A percentile compares a stretch with the other conserved stretches of the same genome.
phyloP scores from a whole-genome alignment of 2,113 vertebrate genomes.

The Aramus guarauna region DNA sequence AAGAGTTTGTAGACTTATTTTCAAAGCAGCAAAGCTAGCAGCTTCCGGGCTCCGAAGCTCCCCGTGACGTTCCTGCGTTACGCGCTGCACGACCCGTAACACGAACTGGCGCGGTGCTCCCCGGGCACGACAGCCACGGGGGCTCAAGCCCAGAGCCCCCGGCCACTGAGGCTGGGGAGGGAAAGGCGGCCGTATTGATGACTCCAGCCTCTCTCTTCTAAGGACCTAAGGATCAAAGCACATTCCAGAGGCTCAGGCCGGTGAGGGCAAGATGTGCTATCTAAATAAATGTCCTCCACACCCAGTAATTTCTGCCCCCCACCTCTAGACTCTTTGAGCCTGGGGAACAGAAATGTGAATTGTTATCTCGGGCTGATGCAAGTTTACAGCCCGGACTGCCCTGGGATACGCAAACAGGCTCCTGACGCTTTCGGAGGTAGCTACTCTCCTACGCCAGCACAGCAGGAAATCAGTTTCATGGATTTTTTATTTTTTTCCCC shows the following conservation, averaged over 20 bases:
- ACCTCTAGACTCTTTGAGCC: background rate
- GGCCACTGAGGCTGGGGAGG: background rate
- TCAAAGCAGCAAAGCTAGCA: background rate
- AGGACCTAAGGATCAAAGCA: background rate
- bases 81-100: rapidly evolving
- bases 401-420: background rate
- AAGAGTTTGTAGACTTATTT: background rate
- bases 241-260: background rate
- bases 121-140: background rate
- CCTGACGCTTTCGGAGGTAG: background rate
- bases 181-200: background rate
- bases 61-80: too few species aligned
- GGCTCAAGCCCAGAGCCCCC: background rate
- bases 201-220: background rate
- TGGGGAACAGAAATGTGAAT: background rate
- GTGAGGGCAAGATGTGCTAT: background rate
- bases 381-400: background rate
- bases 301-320: background rate
- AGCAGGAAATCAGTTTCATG: background rate
- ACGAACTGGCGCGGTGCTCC: rapidly evolving
- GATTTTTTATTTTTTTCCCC: background rate
- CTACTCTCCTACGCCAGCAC: background rate
- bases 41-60: background rate
- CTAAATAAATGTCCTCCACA: background rate
- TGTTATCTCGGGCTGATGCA: background rate